Percentiles rank a stretch among this genome's conserved stretches.
Evolutionary conservation across 2,797 vertebrate species (phyloP).

Genomic region (Okamejei kenojei): DNA sequence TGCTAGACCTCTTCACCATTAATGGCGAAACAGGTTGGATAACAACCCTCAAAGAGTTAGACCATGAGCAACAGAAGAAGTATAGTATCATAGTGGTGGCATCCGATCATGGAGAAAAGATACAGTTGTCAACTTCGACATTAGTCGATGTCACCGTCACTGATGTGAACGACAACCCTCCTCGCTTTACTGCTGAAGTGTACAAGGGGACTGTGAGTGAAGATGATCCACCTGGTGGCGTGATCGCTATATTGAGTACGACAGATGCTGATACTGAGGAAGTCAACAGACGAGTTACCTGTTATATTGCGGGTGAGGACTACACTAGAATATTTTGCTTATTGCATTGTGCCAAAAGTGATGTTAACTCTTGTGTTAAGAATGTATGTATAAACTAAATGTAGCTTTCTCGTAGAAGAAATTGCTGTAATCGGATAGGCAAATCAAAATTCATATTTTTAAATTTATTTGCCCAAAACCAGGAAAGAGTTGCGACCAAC

Average conservation of each 20-base stretch:
- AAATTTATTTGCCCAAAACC: not conserved
- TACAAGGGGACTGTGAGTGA: slow-evolving; percentile 98
- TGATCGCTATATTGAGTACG: slow-evolving; percentile 91
- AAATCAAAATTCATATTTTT: not conserved
- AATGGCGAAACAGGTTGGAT: slow-evolving; percentile 88
- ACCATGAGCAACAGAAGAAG: slow-evolving; percentile 70
- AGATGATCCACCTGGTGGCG: slow-evolving; percentile 82
- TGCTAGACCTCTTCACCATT: slow-evolving; percentile 77
- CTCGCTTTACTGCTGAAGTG: slow-evolving; percentile 88
- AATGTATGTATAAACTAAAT: no score
- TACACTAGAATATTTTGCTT: not conserved
- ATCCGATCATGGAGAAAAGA: slow-evolving; percentile 78
- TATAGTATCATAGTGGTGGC: slow-evolving; percentile 73
- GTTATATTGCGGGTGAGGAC: slow-evolving; percentile 85
- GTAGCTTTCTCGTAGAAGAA: no score
- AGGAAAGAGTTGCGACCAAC: not conserved
- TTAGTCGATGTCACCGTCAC: slow-evolving; percentile 78
- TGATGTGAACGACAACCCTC: slow-evolving; percentile 90
- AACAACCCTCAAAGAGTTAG: slow-evolving; percentile 81
- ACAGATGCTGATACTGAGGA: slow-evolving; percentile 84
- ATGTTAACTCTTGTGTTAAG: no score
- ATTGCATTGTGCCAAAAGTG: not conserved
- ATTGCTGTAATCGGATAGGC: not conserved
- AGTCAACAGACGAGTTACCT: slow-evolving; percentile 81
- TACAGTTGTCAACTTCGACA: slow-evolving; percentile 68